phyloP scores from a whole-genome alignment of 2,113 vertebrate genomes.

The Dunckerocampus dactyliophorus region DNA sequence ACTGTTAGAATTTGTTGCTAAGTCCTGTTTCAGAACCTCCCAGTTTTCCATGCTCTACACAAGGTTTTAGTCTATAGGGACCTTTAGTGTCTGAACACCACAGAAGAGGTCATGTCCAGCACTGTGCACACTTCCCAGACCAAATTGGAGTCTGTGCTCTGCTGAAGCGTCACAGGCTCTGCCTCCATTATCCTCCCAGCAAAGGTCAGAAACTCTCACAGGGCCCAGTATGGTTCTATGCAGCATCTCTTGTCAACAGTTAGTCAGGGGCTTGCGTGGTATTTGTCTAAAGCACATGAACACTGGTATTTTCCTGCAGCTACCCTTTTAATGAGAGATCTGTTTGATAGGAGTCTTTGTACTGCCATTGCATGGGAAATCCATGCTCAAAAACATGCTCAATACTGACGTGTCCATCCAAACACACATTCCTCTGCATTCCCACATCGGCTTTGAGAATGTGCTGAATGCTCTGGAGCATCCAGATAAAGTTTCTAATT shows the following conservation, averaged over 20 bases:
- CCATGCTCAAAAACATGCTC: not conserved
- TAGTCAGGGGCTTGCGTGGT: constrained; percentile 11
- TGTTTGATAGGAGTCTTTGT: too few species aligned
- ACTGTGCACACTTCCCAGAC: too few species aligned
- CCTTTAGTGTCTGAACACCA: constrained; percentile 23
- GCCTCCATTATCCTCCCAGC: constrained; percentile 17
- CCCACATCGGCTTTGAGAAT: constrained; percentile 72
- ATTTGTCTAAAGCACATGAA: not conserved
- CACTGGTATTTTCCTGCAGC: not conserved
- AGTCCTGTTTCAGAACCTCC: too few species aligned
- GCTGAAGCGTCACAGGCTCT: constrained; percentile 6
- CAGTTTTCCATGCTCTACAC: too few species aligned
- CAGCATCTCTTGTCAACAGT: constrained; percentile 10
- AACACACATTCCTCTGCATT: constrained; percentile 65
- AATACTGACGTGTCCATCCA: constrained; percentile 20
- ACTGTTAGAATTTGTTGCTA: too few species aligned
- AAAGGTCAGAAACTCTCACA: constrained; percentile 31
- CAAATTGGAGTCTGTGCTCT: constrained; percentile 12
- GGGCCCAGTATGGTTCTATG: constrained; percentile 5
- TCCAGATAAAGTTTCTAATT: constrained; percentile 95
- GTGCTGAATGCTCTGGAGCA: constrained; percentile 80
- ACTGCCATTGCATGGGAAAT: not conserved
- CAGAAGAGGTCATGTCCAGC: not conserved
- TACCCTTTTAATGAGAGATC: too few species aligned
- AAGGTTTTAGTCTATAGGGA: not conserved